phyloP scores from a whole-genome alignment of 2,113 vertebrate species.

The Semnornis frantzii region DNA sequence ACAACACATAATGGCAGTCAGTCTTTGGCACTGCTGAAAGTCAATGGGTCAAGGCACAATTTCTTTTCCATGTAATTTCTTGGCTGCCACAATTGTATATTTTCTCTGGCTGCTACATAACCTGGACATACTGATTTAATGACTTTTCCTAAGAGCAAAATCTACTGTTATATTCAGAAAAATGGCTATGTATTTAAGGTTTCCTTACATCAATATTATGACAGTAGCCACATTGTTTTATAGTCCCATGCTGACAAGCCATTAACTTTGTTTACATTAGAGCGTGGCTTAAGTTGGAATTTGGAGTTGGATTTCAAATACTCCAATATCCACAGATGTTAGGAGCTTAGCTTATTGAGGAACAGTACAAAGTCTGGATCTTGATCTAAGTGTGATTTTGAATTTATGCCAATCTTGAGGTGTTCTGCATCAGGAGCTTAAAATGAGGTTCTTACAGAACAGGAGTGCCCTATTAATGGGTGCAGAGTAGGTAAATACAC shows the following conservation, averaged over 20 bases:
- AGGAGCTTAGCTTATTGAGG: neutral
- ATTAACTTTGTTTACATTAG: slow-evolving; percentile 66
- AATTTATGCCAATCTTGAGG: neutral
- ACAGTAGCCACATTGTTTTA: slow-evolving; percentile 68
- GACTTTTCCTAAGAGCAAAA: slow-evolving; percentile 54
- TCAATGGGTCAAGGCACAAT: slow-evolving; percentile 10
- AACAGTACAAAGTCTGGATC: slow-evolving; percentile 12
- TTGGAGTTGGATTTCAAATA: slow-evolving; percentile 63
- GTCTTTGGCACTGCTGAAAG: neutral
- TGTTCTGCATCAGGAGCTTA: slow-evolving; percentile 23
- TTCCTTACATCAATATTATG: slow-evolving; percentile 67
- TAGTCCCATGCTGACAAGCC: slow-evolving; percentile 60
- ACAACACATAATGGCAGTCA: neutral
- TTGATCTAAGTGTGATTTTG: slow-evolving; percentile 35
- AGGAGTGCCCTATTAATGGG: neutral
- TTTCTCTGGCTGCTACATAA: slow-evolving; percentile 59
- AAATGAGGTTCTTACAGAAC: neutral
- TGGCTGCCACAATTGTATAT: slow-evolving; percentile 45
- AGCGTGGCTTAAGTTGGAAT: slow-evolving; percentile 47
- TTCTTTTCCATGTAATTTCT: slow-evolving; percentile 39
- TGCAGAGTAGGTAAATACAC: neutral
- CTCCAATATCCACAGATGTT: slow-evolving; percentile 48
- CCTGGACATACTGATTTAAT: slow-evolving; percentile 61
- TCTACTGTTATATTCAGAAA: slow-evolving; percentile 58
- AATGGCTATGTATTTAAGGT: slow-evolving; percentile 57